These are phyloP conservation scores for Drosophila pegasa DNA, from an alignment of 2,888 invertebrate genomes.

Conservation along the genomic window DNA sequence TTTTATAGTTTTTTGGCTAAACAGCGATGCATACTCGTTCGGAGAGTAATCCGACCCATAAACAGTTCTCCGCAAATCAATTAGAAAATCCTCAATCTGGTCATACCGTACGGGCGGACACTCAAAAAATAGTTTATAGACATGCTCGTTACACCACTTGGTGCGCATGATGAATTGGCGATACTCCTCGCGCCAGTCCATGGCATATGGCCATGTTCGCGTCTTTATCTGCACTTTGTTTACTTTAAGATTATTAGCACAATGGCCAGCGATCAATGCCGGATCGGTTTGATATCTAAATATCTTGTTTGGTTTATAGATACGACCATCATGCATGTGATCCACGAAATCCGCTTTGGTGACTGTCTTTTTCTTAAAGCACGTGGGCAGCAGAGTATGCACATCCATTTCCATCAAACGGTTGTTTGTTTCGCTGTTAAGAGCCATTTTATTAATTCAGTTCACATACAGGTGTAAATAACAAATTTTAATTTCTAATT, in stretches of 20 bases:
- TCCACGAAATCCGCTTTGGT: conserved; percentile 50
- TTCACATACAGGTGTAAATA: neutral
- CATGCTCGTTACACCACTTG: conserved; percentile 62
- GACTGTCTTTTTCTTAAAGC: conserved; percentile 27
- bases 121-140: conserved; percentile 61
- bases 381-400: conserved; percentile 41
- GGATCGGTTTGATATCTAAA: conserved; percentile 50
- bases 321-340: conserved; percentile 43
- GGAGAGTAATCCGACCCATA: conserved; percentile 59
- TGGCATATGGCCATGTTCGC: conserved; percentile 64
- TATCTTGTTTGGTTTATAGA: conserved; percentile 27
- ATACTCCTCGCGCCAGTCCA: conserved; percentile 72
- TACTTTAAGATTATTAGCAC: conserved; percentile 57
- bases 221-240: conserved; percentile 43
- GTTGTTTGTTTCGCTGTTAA: conserved; percentile 8
- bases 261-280: conserved; percentile 59
- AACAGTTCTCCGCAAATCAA: conserved; percentile 48
- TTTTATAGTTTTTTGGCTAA: conserved; percentile 35
- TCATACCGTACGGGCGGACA: conserved; percentile 55
- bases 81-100: conserved; percentile 39
- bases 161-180: conserved; percentile 55
- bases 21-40: conserved; percentile 59
- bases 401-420: conserved; percentile 43
- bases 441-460: conserved; percentile 24
- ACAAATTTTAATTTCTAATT: conserved; percentile 27